Base-by-base conservation (phyloP, 2,888 invertebrate genomes). In the Caenorhabditis zanzibari region DNA sequence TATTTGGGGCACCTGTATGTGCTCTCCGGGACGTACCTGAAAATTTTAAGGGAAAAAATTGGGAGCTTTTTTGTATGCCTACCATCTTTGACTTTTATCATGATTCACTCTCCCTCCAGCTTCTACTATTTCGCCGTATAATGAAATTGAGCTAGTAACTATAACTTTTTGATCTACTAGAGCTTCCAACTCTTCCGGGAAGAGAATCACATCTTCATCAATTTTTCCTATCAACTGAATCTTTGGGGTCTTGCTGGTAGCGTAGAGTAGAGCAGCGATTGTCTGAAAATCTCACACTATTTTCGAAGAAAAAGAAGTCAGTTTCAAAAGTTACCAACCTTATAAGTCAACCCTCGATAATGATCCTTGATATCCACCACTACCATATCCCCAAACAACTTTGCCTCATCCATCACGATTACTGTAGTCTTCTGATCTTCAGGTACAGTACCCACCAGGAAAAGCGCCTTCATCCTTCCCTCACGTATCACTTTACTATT, bases 211-310 rank as follows among this genome's bases (percentile, higher is more conserved):
- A 35, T 73, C 73, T n/a, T 73, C 59, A 19, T 73, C 73, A 32
- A 73, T 73, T 52, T 73, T 73, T 24, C 73, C 73, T 19, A 73
- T 73, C n/a, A 73, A 38, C n/a, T 61, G 61, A 2, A 52, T 26
- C 9, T 22, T 12, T 0, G 61, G 52, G n/a, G 26, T 49, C 14
- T 61, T 52, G 32, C n/a, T 59, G 0, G 38, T 38, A 3, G 47
- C 73, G 19, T 22, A 73, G 7, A 73, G 47, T 2, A 72, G 14
- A 14, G 49, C 10, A 6, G 71, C 19, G 19, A 72, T 14, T 24
- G 32, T 72, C 71, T 72, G 24, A n/a, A 58, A 71, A 0, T 10
- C 4, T 32, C 19, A 19, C 6, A 3, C 19, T 35, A 10, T 28
- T 2, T 59, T 28, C 28, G n/a, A 38, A 58, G 35, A 19, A 1